phyloP scores from a whole-genome alignment of 1,140 invertebrate genomes.

The Halictus rubicundus region DNA sequence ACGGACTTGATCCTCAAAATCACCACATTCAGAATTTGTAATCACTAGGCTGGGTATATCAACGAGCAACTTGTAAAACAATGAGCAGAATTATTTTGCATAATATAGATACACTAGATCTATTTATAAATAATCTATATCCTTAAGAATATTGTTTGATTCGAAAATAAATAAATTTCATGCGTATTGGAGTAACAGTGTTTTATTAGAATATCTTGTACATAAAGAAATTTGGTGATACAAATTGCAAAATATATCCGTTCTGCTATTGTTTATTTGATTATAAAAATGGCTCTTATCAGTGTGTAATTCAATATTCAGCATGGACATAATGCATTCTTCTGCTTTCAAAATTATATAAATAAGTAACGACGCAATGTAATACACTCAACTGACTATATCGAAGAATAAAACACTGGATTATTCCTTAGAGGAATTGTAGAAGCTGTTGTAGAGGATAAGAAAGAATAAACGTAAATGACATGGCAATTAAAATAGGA shows the following conservation, averaged over 20 bases:
- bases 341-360: constrained; percentile 9
- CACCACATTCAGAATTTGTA: too few species aligned
- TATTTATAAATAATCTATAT: too few species aligned
- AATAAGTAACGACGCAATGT: not conserved
- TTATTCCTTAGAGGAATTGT: constrained; percentile 10
- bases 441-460: constrained; percentile 25
- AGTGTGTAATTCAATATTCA: not conserved
- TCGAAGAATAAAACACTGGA: constrained; percentile 10
- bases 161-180: not conserved
- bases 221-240: constrained; percentile 15
- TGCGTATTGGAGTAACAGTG: constrained; percentile 20
- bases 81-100: too few species aligned
- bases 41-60: too few species aligned
- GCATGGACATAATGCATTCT: not conserved
- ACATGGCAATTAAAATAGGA: constrained; percentile 40
- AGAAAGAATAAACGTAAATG: constrained; percentile 24
- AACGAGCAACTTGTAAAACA: too few species aligned
- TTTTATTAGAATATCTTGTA: constrained; percentile 43
- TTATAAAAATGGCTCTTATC: not conserved
- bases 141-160: too few species aligned
- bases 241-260: constrained; percentile 25
- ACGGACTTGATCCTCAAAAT: too few species aligned
- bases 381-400: constrained; percentile 9
- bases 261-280: not conserved
- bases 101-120: too few species aligned